phyloP scores from a whole-genome alignment of 2,113 vertebrate species.

The Emberiza fucata region DNA sequence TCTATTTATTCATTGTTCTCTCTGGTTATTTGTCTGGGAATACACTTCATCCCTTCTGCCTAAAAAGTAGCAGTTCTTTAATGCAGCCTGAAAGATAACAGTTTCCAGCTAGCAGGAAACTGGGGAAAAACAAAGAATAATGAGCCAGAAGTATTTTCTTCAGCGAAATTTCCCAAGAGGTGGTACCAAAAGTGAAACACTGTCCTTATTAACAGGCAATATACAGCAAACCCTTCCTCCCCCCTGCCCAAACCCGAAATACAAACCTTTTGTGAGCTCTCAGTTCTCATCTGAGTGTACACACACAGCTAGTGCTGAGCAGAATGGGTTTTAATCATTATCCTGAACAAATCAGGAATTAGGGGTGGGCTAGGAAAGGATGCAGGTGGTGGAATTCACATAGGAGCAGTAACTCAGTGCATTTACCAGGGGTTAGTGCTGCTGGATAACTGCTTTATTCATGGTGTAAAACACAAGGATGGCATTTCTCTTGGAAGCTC shows the following conservation, averaged over 20 bases:
- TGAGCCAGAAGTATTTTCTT: constrained; percentile 16
- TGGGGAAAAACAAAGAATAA: constrained; percentile 32
- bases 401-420: neutral
- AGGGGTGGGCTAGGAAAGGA: neutral
- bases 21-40: constrained; percentile 41
- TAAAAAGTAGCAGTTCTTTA: constrained; percentile 25
- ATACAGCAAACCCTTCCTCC: neutral
- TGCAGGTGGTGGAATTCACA: neutral
- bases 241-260: neutral
- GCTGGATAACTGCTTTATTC: neutral
- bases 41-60: constrained; percentile 8
- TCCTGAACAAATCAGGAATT: constrained; percentile 3
- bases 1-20: constrained; percentile 34
- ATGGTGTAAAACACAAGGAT: neutral
- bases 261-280: neutral
- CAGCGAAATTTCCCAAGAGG: neutral
- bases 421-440: neutral
- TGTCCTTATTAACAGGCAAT: constrained; percentile 31
- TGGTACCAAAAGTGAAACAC: constrained; percentile 14
- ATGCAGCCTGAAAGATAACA: constrained; percentile 25
- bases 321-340: neutral
- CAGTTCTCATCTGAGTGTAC: neutral
- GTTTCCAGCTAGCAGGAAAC: neutral
- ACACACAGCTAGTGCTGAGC: neutral
- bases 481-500: neutral